Conservation (phyloP, 2,797 vertebrate genomes). For the Petrocephalus sullivani region DNA sequence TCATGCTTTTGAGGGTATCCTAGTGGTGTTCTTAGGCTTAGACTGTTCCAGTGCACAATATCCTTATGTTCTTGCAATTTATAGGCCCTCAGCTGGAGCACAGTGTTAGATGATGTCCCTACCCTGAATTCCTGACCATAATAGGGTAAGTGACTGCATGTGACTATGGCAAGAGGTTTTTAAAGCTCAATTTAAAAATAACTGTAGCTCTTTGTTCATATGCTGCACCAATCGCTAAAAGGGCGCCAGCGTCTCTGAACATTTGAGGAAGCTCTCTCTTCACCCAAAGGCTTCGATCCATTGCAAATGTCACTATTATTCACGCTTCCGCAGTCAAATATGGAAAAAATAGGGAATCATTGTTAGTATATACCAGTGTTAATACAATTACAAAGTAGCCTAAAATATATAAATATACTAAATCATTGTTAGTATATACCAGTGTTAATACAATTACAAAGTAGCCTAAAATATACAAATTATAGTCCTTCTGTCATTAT, state of each 20-base stretch:
- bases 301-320: neutral
- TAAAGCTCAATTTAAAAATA: neutral
- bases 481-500: neutral
- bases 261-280: neutral
- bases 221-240: neutral
- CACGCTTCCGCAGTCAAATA: neutral
- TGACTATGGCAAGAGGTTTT: neutral
- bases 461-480: neutral
- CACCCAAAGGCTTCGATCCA: neutral
- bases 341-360: neutral
- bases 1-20: neutral
- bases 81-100: neutral
- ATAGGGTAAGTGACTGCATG: constrained; percentile 14
- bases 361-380: neutral
- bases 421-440: neutral
- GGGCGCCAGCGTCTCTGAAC: neutral
- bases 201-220: neutral
- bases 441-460: neutral
- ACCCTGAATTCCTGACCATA: neutral
- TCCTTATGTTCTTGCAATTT: neutral
- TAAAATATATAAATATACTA: neutral
- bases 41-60: neutral
- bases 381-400: neutral
- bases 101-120: neutral
- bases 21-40: neutral